These are phyloP conservation scores for Nansenia antarctica DNA, from an alignment of 2,113 vertebrate species.

Conservation along the genomic window DNA sequence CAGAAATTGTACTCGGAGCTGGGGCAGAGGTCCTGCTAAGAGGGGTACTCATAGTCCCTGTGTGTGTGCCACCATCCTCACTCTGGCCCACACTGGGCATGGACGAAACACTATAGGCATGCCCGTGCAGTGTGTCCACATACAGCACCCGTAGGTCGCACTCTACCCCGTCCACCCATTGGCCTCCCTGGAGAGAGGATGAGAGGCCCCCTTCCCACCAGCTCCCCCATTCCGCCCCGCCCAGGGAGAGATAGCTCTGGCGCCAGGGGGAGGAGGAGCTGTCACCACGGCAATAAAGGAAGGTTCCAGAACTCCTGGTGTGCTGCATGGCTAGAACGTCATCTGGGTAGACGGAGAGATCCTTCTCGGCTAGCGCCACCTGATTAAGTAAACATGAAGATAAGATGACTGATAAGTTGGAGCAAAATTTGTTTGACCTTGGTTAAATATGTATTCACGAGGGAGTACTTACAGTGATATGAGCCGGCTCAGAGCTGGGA, in stretches of 20 bases:
- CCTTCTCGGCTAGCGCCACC: conserved; percentile 61
- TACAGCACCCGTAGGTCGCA: conserved; percentile 76
- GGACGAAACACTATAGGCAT: conserved; percentile 24
- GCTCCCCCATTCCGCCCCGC: conserved; percentile 63
- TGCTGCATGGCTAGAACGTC: conserved; percentile 79
- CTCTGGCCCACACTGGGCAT: conserved; percentile 39
- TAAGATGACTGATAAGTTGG: not conserved
- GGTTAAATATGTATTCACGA: not conserved
- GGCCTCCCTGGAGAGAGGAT: conserved; percentile 28
- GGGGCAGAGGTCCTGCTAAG: conserved; percentile 1
- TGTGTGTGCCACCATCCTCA: conserved; percentile 19
- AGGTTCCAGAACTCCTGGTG: conserved; percentile 54
- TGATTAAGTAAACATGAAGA: conserved; percentile 24
- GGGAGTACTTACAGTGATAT: conserved; percentile 64
- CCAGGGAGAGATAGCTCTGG: conserved; percentile 75
- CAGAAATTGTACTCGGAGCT: conserved; percentile 32
- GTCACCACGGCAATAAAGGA: conserved; percentile 63
- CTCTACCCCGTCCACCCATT: conserved; percentile 73
- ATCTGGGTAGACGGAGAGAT: conserved; percentile 73
- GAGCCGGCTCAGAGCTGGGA: conserved; percentile 48
- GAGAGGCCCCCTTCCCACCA: conserved; percentile 71
- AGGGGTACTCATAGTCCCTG: conserved; percentile 23
- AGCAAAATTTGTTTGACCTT: not conserved
- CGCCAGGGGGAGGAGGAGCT: conserved; percentile 68
- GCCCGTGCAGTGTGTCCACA: conserved; percentile 46